These are phyloP conservation scores for Porites evermanni DNA, from an alignment of 92 coral and sea anemone genomes.

Conservation along the genomic window DNA sequence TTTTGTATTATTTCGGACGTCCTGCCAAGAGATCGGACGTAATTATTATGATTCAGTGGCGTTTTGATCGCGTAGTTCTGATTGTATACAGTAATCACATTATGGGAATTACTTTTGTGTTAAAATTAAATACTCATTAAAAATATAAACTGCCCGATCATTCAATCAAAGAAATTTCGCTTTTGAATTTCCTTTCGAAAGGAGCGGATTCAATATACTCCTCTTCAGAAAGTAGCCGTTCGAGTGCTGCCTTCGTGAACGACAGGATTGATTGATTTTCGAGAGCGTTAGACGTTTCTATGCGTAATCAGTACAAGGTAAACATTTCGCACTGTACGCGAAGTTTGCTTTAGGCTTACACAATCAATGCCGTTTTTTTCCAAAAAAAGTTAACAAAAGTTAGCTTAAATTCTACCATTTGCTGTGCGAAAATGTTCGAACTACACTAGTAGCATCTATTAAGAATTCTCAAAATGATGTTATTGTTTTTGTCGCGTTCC, in stretches of 20 bases:
- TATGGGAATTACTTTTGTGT: slow-evolving; percentile 5
- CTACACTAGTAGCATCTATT: background rate
- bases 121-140: background rate
- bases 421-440: too few relatives aligned
- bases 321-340: slow-evolving; percentile 15
- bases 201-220: background rate
- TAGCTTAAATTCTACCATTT: too few relatives aligned
- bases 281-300: slow-evolving; percentile 42
- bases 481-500: slow-evolving; percentile 32
- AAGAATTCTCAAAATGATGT: background rate
- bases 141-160: background rate
- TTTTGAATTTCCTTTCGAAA: background rate
- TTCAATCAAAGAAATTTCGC: background rate
- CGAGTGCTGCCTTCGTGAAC: slow-evolving; percentile 5
- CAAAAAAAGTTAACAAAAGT: too few relatives aligned
- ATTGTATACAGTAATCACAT: background rate
- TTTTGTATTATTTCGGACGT: slow-evolving; percentile 19
- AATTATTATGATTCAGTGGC: background rate
- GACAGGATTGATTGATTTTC: slow-evolving; percentile 4
- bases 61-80: slow-evolving; percentile 27
- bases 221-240: background rate
- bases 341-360: slow-evolving; percentile 1
- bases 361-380: background rate
- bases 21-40: background rate
- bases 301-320: slow-evolving; percentile 19